A percentile compares a stretch with the other conserved stretches of the same genome.
These are phyloP conservation scores for Amphiprion clarkii DNA, from an alignment of 2,797 vertebrate species.

Conservation along the genomic window DNA sequence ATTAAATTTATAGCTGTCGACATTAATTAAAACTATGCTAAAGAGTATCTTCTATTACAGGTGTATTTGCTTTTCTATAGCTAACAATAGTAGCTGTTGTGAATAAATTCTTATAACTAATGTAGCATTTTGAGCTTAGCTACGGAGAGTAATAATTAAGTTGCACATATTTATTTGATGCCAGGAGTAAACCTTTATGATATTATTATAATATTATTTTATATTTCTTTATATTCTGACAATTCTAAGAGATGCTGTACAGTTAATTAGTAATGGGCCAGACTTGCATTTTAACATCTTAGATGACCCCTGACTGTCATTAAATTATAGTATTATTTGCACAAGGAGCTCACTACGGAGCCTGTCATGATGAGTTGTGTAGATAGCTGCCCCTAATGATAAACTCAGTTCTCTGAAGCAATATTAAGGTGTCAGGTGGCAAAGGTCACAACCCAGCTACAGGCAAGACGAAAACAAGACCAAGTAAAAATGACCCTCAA, in stretches of 20 bases:
- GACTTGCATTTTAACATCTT: not conserved
- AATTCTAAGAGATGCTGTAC: not conserved
- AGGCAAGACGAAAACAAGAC: not conserved
- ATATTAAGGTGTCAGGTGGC: not conserved
- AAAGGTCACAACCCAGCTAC: not conserved
- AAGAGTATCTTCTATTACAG: too few relatives aligned
- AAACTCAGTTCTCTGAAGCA: not conserved
- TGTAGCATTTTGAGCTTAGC: too few relatives aligned
- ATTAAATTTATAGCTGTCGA: too few relatives aligned
- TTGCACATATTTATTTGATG: too few relatives aligned
- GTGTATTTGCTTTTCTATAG: too few relatives aligned
- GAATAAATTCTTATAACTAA: too few relatives aligned
- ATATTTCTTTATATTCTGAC: not conserved
- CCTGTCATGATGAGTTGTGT: not conserved
- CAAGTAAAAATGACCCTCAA: not conserved
- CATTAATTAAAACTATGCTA: too few relatives aligned
- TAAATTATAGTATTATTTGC: not conserved
- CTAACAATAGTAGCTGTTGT: too few relatives aligned
- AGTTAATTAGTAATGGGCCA: not conserved
- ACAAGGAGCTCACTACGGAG: not conserved
- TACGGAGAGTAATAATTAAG: too few relatives aligned
- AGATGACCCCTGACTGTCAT: constrained; percentile 3
- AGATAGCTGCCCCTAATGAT: not conserved
- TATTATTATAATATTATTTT: not conserved
- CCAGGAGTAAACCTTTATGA: too few relatives aligned